These are phyloP conservation scores for Epinotia nisella DNA, from an alignment of 2,888 invertebrate genomes.

Conservation along the genomic window DNA sequence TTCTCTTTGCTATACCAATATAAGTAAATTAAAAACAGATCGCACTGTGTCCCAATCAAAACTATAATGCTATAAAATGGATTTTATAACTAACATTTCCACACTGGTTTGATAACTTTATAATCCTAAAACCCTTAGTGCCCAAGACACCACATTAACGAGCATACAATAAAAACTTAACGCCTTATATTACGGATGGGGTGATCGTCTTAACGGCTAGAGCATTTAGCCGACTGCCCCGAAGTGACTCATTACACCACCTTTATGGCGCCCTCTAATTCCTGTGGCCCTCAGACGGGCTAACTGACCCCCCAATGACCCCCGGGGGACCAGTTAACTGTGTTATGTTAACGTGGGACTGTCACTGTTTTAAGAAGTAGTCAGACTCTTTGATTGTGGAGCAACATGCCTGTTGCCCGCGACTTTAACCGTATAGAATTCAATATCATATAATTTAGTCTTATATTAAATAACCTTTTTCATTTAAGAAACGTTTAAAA, in stretches of 20 bases:
- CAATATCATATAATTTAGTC: background rate
- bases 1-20: no score
- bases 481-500: background rate
- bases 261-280: slow-evolving; percentile 77
- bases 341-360: slow-evolving; percentile 59
- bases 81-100: background rate
- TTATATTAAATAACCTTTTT: background rate
- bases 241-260: slow-evolving; percentile 78
- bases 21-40: no score
- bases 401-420: background rate
- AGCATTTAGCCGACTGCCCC: slow-evolving; percentile 67
- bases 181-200: slow-evolving; percentile 34
- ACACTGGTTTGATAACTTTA: background rate
- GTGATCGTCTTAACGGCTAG: slow-evolving; percentile 45
- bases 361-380: slow-evolving; percentile 52
- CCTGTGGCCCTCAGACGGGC: slow-evolving; percentile 73
- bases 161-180: slow-evolving; percentile 40
- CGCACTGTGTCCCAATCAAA: background rate
- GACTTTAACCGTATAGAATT: background rate
- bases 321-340: slow-evolving; percentile 73
- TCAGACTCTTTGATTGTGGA: background rate
- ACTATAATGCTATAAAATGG: background rate
- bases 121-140: background rate
- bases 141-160: slow-evolving; percentile 16
- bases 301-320: slow-evolving; percentile 80